These are phyloP conservation scores for Nebria ingens DNA, from an alignment of 1,140 invertebrate species.

Conservation along the genomic window DNA sequence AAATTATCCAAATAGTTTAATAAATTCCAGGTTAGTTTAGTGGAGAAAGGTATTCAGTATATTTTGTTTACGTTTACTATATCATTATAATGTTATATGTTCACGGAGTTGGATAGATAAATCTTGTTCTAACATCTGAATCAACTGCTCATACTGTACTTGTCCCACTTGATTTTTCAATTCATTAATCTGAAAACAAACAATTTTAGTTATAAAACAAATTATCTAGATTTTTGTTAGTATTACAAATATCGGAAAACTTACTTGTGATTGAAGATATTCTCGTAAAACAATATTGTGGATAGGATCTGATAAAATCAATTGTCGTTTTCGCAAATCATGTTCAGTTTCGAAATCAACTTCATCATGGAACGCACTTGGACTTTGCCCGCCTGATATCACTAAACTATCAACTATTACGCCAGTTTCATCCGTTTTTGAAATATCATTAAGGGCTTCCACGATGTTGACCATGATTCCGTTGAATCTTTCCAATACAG, in stretches of 20 bases:
- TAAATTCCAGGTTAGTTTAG: too few species aligned
- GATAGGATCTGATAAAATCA: constrained; percentile 56
- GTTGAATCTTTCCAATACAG: constrained; percentile 62
- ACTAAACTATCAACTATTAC: constrained; percentile 36
- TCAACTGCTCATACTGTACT: constrained; percentile 56
- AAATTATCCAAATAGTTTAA: background rate
- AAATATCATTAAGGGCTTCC: constrained; percentile 80
- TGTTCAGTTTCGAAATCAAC: constrained; percentile 43
- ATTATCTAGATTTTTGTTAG: constrained; percentile 7
- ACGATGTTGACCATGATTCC: constrained; percentile 66
- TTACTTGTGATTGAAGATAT: constrained; percentile 55
- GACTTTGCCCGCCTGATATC: constrained; percentile 34
- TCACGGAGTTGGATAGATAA: constrained; percentile 54
- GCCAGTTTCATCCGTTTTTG: constrained; percentile 57
- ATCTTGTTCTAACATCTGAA: constrained; percentile 53
- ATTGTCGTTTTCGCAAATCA: constrained; percentile 44
- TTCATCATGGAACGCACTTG: constrained; percentile 33
- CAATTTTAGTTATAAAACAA: too few species aligned
- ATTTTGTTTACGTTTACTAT: background rate
- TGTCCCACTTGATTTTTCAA: constrained; percentile 54
- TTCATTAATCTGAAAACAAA: constrained; percentile 46
- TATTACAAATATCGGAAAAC: constrained; percentile 16
- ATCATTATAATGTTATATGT: constrained; percentile 43
- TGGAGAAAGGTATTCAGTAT: too few species aligned
- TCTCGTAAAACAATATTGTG: constrained; percentile 57